Evolutionary conservation across 2,113 vertebrate genomes (phyloP).

Genomic region (Butorides virescens): DNA sequence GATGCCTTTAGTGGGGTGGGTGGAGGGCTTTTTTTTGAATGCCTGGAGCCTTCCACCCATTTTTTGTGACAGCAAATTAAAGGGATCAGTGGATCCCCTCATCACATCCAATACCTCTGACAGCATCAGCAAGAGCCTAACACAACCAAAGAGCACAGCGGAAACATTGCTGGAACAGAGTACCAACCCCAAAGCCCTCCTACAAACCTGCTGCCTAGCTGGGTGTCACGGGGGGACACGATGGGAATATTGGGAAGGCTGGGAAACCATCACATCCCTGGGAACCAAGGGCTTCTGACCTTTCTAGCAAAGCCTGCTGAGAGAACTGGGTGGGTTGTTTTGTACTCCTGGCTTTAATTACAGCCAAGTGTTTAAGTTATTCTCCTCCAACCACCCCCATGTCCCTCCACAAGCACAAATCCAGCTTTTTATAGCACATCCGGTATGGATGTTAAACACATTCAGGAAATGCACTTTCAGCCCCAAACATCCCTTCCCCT

Average conservation of each 20-base stretch:
- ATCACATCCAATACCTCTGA: neutral
- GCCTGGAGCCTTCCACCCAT: neutral
- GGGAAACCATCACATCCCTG: neutral
- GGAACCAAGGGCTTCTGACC: slow-evolving; percentile 29
- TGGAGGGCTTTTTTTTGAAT: neutral
- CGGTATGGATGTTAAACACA: slow-evolving; percentile 66
- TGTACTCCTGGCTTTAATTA: slow-evolving; percentile 65
- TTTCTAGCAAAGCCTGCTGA: slow-evolving; percentile 28
- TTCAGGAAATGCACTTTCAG: slow-evolving; percentile 74
- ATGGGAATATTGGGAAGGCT: neutral
- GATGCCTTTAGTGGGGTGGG: neutral
- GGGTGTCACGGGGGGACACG: neutral
- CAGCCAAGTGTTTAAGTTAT: slow-evolving; percentile 56
- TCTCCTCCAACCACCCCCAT: slow-evolving; percentile 41
- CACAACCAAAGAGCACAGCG: neutral
- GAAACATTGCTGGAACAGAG: neutral
- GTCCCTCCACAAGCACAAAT: slow-evolving; percentile 42
- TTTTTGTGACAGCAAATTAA: neutral
- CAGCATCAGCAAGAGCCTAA: neutral
- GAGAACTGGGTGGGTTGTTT: slow-evolving; percentile 11
- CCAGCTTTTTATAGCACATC: slow-evolving; percentile 73
- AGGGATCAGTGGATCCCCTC: neutral
- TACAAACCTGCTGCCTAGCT: neutral
- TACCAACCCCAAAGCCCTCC: neutral
- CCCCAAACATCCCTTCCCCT: slow-evolving; percentile 63